Conservation (phyloP, 2,113 vertebrate species). For the Periophthalmodon schlosseri region DNA sequence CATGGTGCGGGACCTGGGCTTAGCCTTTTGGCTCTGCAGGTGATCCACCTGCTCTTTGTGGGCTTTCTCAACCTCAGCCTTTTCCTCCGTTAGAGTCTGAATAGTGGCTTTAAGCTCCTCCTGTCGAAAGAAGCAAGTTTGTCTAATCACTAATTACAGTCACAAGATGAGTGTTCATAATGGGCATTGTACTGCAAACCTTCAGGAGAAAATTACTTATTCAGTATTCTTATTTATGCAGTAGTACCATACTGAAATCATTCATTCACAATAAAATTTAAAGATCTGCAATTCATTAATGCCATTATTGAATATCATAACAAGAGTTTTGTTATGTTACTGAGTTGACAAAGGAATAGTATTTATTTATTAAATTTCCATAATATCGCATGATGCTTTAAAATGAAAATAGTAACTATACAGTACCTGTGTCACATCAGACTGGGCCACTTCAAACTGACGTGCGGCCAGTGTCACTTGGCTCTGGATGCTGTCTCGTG, state of each 20-base stretch:
- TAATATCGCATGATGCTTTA: neutral
- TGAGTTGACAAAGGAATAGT: neutral
- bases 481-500: conserved; percentile 85
- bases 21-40: conserved; percentile 65
- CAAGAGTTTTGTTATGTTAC: neutral
- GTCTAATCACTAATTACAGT: neutral
- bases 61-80: conserved; percentile 72
- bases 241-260: too few species aligned
- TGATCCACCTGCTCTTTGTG: conserved; percentile 77
- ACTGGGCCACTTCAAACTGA: conserved; percentile 83
- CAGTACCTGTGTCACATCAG: conserved; percentile 64
- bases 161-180: neutral
- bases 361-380: neutral
- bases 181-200: neutral
- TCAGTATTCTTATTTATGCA: too few species aligned
- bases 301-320: neutral
- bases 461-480: conserved; percentile 84
- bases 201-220: neutral
- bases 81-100: conserved; percentile 76
- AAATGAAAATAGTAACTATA: neutral
- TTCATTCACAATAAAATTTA: neutral
- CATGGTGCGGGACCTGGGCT: conserved; percentile 69
- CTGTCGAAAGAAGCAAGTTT: conserved; percentile 18
- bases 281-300: neutral
- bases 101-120: conserved; percentile 80